Evolutionary conservation across 1,140 invertebrate genomes (phyloP).

Genomic region (Lucilia sericata): DNA sequence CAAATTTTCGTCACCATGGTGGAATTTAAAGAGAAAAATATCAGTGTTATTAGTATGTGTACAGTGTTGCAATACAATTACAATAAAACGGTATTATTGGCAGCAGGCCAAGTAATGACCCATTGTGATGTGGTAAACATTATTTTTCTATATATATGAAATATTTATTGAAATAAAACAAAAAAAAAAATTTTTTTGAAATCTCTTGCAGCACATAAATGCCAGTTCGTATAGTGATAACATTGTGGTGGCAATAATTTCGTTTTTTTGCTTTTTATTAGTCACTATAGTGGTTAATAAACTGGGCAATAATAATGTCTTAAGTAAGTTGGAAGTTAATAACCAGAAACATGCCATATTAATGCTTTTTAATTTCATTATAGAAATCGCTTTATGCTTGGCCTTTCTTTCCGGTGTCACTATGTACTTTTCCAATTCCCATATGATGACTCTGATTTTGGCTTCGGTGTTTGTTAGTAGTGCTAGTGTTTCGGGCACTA

Average conservation of each 20-base stretch:
- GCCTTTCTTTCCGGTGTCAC: background rate
- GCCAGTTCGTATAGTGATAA: background rate
- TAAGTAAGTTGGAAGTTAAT: background rate
- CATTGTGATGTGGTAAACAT: slow-evolving; percentile 43
- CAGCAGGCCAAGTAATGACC: background rate
- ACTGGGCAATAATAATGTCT: background rate
- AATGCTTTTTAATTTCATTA: background rate
- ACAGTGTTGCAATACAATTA: slow-evolving; percentile 61
- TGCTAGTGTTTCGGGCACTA: slow-evolving; percentile 69
- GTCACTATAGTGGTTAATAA: slow-evolving; percentile 1
- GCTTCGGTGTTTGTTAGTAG: slow-evolving; percentile 64
- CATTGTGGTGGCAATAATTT: background rate
- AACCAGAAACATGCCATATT: background rate
- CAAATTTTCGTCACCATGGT: slow-evolving; percentile 64
- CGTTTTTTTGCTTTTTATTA: background rate
- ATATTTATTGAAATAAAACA: no score
- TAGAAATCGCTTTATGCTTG: background rate
- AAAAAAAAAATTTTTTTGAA: slow-evolving; percentile 47
- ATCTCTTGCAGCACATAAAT: background rate
- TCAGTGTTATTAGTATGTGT: slow-evolving; percentile 54
- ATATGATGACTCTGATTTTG: background rate
- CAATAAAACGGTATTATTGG: slow-evolving; percentile 52
- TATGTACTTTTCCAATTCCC: background rate
- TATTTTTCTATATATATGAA: no score
- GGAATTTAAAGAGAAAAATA: slow-evolving; percentile 52